Percentiles rank a stretch among this genome's conserved stretches.
These are phyloP conservation scores for Cosmia pyralina DNA, from an alignment of 2,888 invertebrate genomes.

Conservation along the genomic window DNA sequence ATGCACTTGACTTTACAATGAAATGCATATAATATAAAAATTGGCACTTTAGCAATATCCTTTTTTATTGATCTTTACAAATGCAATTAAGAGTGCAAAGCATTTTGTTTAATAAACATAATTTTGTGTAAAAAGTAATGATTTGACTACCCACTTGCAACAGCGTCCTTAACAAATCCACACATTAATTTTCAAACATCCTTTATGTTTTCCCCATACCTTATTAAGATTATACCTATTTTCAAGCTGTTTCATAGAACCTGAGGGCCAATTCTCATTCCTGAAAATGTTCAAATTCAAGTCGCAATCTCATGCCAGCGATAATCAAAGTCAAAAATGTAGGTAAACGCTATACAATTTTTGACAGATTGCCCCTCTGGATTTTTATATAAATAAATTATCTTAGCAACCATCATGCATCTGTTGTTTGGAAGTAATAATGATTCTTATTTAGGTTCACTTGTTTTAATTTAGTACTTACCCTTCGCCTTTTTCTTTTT, in stretches of 20 bases:
- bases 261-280: too few relatives aligned
- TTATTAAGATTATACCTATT: not conserved
- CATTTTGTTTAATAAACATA: too few relatives aligned
- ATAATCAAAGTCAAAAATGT: too few relatives aligned
- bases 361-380: too few relatives aligned
- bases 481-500: constrained; percentile 19
- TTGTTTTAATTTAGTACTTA: constrained; percentile 15
- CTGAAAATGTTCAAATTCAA: too few relatives aligned
- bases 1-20: not conserved
- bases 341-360: too few relatives aligned
- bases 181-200: not conserved
- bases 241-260: not conserved
- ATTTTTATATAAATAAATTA: not conserved
- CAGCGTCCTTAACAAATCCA: not conserved
- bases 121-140: too few relatives aligned
- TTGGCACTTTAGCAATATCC: not conserved
- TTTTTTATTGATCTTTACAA: not conserved
- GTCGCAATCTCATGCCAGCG: too few relatives aligned
- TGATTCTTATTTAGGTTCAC: not conserved
- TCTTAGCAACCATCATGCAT: not conserved
- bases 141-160: too few relatives aligned
- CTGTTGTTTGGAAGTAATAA: not conserved
- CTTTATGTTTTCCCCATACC: not conserved
- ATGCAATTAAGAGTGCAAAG: too few relatives aligned
- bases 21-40: not conserved